Conservation (phyloP, 2,888 invertebrate species). For the Ligdia adustata region DNA sequence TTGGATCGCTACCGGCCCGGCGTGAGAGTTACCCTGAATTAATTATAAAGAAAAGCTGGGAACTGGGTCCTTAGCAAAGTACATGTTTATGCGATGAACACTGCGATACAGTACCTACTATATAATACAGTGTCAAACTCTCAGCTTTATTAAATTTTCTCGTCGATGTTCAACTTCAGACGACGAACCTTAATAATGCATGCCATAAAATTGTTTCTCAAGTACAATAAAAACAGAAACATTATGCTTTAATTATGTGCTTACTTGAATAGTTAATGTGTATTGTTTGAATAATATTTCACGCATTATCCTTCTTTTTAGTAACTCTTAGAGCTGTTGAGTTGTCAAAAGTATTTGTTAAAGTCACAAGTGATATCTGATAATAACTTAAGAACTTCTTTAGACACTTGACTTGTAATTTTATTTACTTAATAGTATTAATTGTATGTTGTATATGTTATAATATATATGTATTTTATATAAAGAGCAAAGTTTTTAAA, state of each 20-base stretch:
- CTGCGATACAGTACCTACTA: slow-evolving; percentile 19
- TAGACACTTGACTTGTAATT: too few relatives aligned
- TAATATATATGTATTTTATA: too few relatives aligned
- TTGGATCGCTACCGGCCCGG: slow-evolving; percentile 31
- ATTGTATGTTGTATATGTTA: too few relatives aligned
- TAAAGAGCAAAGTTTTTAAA: too few relatives aligned
- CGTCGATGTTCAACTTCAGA: slow-evolving; percentile 46
- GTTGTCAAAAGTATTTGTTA: too few relatives aligned
- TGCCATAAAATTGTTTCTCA: slow-evolving; percentile 52
- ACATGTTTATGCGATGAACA: slow-evolving; percentile 36
- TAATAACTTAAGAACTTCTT: too few relatives aligned
- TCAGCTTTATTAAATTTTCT: slow-evolving; percentile 57
- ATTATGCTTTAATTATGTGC: not conserved
- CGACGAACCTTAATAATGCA: slow-evolving; percentile 60
- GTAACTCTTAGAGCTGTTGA: too few relatives aligned
- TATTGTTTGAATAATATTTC: too few relatives aligned
- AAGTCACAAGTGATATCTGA: too few relatives aligned
- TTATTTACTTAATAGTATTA: too few relatives aligned
- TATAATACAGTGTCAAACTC: slow-evolving; percentile 33
- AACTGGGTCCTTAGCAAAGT: slow-evolving; percentile 41
- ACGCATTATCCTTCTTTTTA: too few relatives aligned
- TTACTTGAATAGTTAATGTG: not conserved
- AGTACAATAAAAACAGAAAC: slow-evolving; percentile 30
- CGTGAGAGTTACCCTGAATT: slow-evolving; percentile 51
- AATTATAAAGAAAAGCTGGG: slow-evolving; percentile 56